phyloP scores from a whole-genome alignment of 2,797 vertebrate species.

The Hemibagrus guttatus region DNA sequence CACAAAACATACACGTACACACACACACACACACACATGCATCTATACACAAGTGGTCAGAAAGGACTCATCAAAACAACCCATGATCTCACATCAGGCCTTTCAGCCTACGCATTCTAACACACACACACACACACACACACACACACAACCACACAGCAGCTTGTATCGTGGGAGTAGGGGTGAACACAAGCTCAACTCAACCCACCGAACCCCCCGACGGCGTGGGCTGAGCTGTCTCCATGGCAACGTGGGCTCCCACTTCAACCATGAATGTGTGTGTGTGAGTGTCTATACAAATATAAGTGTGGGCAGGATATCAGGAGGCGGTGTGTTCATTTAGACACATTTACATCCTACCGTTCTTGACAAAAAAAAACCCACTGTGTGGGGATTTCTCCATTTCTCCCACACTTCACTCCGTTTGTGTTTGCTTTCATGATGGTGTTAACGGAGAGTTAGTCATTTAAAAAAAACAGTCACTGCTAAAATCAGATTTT shows the following conservation, averaged over 20 bases:
- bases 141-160: conserved; percentile 12
- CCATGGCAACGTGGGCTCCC: conserved; percentile 28
- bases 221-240: conserved; percentile 25
- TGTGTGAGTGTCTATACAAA: not conserved
- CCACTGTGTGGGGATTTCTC: not conserved
- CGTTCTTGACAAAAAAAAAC: not conserved
- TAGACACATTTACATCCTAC: not conserved
- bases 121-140: conserved; percentile 18
- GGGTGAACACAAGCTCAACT: conserved; percentile 39
- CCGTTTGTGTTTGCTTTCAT: not conserved
- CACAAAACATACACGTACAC: not conserved
- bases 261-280: conserved; percentile 3
- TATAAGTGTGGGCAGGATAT: conserved; percentile 7
- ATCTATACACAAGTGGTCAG: conserved; percentile 18
- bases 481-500: not conserved
- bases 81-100: conserved; percentile 18
- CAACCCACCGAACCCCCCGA: conserved; percentile 25
- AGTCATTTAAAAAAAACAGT: not conserved
- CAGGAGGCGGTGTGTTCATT: conserved; percentile 12
- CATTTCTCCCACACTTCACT: not conserved
- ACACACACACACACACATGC: not conserved
- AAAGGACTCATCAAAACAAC: conserved; percentile 23
- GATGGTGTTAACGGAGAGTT: not conserved
- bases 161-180: conserved; percentile 44
- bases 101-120: conserved; percentile 14